phyloP scores from a whole-genome alignment of 2,888 invertebrate genomes.

The Melikaiella ostensackeni region DNA sequence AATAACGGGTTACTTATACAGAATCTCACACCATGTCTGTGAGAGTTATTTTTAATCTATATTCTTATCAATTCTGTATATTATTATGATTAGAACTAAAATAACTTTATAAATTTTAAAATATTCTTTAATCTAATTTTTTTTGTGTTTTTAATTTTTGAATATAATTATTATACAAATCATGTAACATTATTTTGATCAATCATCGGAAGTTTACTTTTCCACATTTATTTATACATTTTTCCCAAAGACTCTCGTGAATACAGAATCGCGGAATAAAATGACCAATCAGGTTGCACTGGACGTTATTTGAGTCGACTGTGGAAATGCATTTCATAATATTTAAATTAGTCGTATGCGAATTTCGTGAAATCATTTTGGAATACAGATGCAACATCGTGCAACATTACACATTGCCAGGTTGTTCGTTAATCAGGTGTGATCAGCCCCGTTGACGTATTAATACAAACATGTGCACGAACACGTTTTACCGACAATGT shows the following conservation, averaged over 20 bases:
- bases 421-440: conserved; percentile 40
- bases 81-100: too few relatives aligned
- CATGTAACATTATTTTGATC: conserved; percentile 1
- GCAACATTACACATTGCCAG: conserved; percentile 37
- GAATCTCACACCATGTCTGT: too few relatives aligned
- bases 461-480: conserved; percentile 36
- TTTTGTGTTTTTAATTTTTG: too few relatives aligned
- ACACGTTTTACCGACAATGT: conserved; percentile 29
- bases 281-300: conserved; percentile 18
- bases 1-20: background rate
- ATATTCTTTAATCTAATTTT: too few relatives aligned
- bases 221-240: conserved; percentile 9
- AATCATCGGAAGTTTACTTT: background rate
- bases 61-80: too few relatives aligned
- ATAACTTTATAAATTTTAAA: too few relatives aligned
- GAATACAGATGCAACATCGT: conserved; percentile 35
- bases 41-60: too few relatives aligned
- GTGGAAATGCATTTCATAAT: conserved; percentile 39
- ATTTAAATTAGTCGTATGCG: conserved; percentile 38
- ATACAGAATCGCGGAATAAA: conserved; percentile 23
- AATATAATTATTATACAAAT: background rate
- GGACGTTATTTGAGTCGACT: conserved; percentile 29
- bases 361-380: conserved; percentile 38
- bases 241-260: conserved; percentile 10
- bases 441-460: conserved; percentile 33